Base-by-base conservation (phyloP, 2,888 invertebrate species). In the Apamea epomidion region DNA sequence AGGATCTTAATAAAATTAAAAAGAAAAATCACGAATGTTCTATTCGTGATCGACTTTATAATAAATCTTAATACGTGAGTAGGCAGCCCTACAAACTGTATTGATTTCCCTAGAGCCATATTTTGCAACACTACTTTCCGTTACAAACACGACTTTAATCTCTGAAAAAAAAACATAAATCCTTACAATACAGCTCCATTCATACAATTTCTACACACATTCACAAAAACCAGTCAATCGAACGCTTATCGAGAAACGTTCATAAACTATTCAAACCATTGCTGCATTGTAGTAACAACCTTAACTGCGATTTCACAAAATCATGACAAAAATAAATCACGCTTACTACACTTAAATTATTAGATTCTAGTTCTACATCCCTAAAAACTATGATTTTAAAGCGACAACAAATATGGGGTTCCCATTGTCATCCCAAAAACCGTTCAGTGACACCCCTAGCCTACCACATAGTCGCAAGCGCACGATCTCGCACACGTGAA, bases 401-500 rank as follows among this genome's bases (percentile, higher is more conserved):
- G 7, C 29, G 16, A 48, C 8, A 37, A 29, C 16, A 0, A 29
- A 45, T 7, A 42, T 42, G 6, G 42, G 42, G 42, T 42, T 37
- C 16, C 12, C 14, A 18, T n/a, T 60, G 45, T 12, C 7, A 0
- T 7, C 1, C 25, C 3, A 16, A 77, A 80, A 65, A 48, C 29
- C 48, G 14, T 21, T n/a, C 7, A 54, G 62, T 45, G 76, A 37
- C 86, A 89, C 67, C 91, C 87, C 90, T 90, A 89, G 70, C 12
- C 65, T 62, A 76, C 74, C 70, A 42, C 70, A 80, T 74, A 81
- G 54, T 42, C 81, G 83, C 85, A 18, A 29, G 88, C 86, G 84
- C 84, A 80, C 80, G 79, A 83, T 88, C 60, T 42, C 10, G 16
- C 69, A 82, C 93, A 92, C 93, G 92, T 91, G 90, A 91, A 76